Evolutionary conservation across 2,797 vertebrate species (phyloP), one percentile per base, ranked within the genome.

Genomic region (Catostomus latipinnis): DNA sequence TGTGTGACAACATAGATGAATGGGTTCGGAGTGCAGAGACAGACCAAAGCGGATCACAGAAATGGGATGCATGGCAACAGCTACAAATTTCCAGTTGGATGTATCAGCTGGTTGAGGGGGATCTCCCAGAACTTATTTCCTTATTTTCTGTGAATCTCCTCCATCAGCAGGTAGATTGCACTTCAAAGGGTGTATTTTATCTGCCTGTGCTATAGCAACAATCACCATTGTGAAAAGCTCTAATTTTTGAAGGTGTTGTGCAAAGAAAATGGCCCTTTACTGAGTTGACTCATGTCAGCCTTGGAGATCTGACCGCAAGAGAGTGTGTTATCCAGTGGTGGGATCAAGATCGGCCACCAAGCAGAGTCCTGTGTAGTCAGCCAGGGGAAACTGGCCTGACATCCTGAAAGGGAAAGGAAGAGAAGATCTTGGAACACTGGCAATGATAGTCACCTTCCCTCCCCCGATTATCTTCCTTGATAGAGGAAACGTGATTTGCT

Each of bases 211-310:
- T 88, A 63, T 86, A 78, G 87, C 84, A 85, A 88, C 89, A 58
- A 84, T 89, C 81, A 16, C 67, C 54, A 62, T 13, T 76, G 75
- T 72, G 72, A 83, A 76, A 78, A 71, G 53, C 52, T 10, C 62
- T 75, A 80, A 86, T 86, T 87, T 76, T 87, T 43, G 14, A 61
- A 88, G 84, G 89, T 90, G 88, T 88, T 81, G 73, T 57, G 79
- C 76, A 86, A 87, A 80, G 71, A 78, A 68, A 73, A 22, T 18
- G 43, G n/a, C 57, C 67, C 80, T 86, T 78, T 70, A 77, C 57
- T 62, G 56, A 76, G 45, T 43, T 4, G 34, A 22, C 53, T 63
- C 62, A 60, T 87, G 83, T 86, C 87, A 45, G 16, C 14, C 1
- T 52, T 11, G 14, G 3, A 34, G 74, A 90, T 88, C 89, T 87